Evolutionary conservation across 2,888 invertebrate species (phyloP).

Genomic region (Xanthorhoe spadicearia): DNA sequence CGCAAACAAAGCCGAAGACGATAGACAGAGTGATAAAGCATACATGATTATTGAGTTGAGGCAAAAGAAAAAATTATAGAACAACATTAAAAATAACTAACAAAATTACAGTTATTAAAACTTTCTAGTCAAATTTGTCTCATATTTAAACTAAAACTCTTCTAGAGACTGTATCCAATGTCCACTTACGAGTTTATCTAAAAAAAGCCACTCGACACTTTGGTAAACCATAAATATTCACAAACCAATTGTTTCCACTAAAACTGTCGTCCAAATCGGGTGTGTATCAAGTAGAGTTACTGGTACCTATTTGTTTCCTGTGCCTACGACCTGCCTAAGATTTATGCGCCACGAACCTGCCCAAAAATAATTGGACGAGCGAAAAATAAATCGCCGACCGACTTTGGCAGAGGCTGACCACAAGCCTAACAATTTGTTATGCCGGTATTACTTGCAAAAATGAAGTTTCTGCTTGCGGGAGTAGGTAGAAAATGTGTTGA

Average conservation of each 20-base stretch:
- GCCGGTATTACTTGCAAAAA: conserved; percentile 22
- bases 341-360: conserved; percentile 76
- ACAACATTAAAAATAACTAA: too few relatives aligned
- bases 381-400: conserved; percentile 77
- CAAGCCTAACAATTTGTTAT: conserved; percentile 27
- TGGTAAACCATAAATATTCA: conserved; percentile 21
- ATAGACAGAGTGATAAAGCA: too few relatives aligned
- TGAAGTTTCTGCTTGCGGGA: conserved; percentile 15
- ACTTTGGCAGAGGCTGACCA: conserved; percentile 34
- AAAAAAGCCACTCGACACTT: conserved; percentile 3
- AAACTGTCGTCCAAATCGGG: conserved; percentile 54
- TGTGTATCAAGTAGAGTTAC: conserved; percentile 45
- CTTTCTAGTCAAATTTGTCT: too few relatives aligned
- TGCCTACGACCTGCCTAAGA: conserved; percentile 57
- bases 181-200: background rate
- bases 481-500: conserved; percentile 6
- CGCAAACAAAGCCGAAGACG: background rate
- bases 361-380: conserved; percentile 82
- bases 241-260: conserved; percentile 39
- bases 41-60: too few relatives aligned
- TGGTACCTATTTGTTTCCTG: conserved; percentile 35
- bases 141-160: background rate
- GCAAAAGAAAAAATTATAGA: too few relatives aligned
- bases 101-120: too few relatives aligned
- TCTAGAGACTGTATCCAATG: background rate